A percentile compares a stretch with the other conserved stretches of the same genome.
Conservation (phyloP, 2,797 vertebrate genomes). For the Artibeus lituratus region DNA sequence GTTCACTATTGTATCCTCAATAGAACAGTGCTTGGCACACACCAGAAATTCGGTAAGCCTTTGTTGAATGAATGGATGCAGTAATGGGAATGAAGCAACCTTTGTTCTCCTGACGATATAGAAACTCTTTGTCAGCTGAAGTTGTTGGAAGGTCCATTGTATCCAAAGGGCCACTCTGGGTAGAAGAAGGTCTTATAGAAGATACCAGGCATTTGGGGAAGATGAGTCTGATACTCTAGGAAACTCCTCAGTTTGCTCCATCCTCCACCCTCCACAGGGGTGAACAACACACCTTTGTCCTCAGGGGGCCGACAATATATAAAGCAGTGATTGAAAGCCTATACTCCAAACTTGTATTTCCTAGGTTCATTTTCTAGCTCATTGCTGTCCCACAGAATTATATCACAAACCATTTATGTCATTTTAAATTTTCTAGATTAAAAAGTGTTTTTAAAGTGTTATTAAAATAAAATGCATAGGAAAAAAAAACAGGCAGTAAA, state of each 20-base stretch:
- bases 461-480: background rate
- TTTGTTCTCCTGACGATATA: background rate
- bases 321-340: too few species aligned
- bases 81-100: background rate
- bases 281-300: rapidly evolving
- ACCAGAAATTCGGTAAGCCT: background rate
- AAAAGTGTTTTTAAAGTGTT: background rate
- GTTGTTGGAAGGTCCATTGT: background rate
- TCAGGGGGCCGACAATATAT: background rate
- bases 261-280: background rate
- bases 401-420: background rate
- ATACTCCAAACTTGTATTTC: background rate
- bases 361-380: background rate
- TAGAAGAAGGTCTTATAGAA: background rate
- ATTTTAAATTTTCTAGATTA: background rate
- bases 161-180: background rate
- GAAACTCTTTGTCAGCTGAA: background rate
- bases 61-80: background rate
- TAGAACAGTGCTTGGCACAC: background rate
- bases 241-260: background rate
- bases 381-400: background rate
- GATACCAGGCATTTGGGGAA: background rate
- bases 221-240: background rate
- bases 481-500: background rate
- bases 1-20: background rate